Evolutionary conservation across 1,140 invertebrate genomes (phyloP).

Genomic region (Drosophila punjabiensis): DNA sequence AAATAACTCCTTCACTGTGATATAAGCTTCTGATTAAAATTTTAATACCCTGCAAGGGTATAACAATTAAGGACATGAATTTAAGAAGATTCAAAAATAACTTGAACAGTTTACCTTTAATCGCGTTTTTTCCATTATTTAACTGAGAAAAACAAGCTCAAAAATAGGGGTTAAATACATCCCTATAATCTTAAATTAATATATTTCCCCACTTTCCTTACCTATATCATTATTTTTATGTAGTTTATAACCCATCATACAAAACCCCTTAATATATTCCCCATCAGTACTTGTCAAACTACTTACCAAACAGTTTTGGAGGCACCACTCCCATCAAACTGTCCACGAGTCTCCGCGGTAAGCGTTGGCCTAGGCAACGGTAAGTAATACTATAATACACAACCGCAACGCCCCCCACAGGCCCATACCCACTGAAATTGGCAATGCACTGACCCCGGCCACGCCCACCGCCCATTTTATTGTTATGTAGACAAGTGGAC

Average conservation of each 20-base stretch:
- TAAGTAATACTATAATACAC: conserved; percentile 37
- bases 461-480: conserved; percentile 44
- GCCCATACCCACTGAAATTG: conserved; percentile 11
- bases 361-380: conserved; percentile 28
- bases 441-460: conserved; percentile 49
- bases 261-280: not conserved
- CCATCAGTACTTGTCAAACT: not conserved
- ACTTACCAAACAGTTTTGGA: not conserved
- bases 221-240: not conserved
- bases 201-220: not conserved
- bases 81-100: too few relatives aligned
- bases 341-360: not conserved
- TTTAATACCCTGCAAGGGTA: too few relatives aligned
- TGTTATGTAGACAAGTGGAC: conserved; percentile 52
- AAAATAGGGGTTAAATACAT: too few relatives aligned
- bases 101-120: too few relatives aligned
- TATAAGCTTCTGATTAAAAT: too few relatives aligned
- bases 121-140: too few relatives aligned
- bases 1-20: too few relatives aligned
- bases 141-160: too few relatives aligned
- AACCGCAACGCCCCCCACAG: conserved; percentile 10
- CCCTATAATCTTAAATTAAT: not conserved
- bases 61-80: too few relatives aligned
- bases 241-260: not conserved
- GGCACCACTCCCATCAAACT: not conserved